A percentile compares a stretch with the other conserved stretches of the same genome.
Evolutionary conservation across 2,797 vertebrate genomes (phyloP).

Genomic region (Pseudochromis fuscus): DNA sequence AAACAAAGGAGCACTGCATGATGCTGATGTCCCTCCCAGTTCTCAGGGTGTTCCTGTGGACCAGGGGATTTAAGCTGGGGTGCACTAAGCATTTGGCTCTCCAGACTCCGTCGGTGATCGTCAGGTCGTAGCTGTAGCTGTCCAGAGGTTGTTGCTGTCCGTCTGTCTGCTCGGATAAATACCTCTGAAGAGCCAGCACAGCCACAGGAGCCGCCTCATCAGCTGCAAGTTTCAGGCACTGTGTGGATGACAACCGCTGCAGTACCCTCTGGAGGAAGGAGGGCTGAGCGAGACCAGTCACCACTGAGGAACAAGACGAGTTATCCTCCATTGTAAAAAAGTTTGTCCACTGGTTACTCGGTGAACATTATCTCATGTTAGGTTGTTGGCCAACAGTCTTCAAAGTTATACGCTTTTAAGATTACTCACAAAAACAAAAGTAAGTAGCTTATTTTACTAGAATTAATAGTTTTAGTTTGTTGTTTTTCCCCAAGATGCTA

Average conservation of each 20-base stretch:
- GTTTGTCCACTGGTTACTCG: neutral
- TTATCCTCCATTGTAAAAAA: slow-evolving; percentile 56
- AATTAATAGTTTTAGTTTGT: too few relatives aligned
- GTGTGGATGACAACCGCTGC: slow-evolving; percentile 63
- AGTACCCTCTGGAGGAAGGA: slow-evolving; percentile 75
- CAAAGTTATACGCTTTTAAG: neutral
- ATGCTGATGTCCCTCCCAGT: slow-evolving; percentile 82
- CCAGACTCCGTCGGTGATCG: slow-evolving; percentile 84
- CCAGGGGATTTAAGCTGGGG: slow-evolving; percentile 78
- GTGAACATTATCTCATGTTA: slow-evolving; percentile 8
- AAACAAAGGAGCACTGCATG: slow-evolving; percentile 83
- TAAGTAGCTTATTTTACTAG: too few relatives aligned
- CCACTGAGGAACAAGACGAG: slow-evolving; percentile 45
- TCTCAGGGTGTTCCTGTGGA: slow-evolving; percentile 84
- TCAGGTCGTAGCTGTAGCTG: slow-evolving; percentile 89
- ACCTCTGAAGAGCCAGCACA: slow-evolving; percentile 87
- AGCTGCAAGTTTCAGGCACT: slow-evolving; percentile 62
- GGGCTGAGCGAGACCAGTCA: neutral
- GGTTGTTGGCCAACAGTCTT: slow-evolving; percentile 21
- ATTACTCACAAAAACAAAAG: neutral
- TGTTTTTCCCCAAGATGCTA: too few relatives aligned
- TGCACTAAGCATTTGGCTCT: slow-evolving; percentile 85
- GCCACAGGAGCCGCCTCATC: slow-evolving; percentile 73
- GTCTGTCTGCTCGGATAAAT: slow-evolving; percentile 74
- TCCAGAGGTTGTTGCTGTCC: slow-evolving; percentile 25